phyloP scores from a whole-genome alignment of 2,888 invertebrate genomes.

The Microplitis deprimator region DNA sequence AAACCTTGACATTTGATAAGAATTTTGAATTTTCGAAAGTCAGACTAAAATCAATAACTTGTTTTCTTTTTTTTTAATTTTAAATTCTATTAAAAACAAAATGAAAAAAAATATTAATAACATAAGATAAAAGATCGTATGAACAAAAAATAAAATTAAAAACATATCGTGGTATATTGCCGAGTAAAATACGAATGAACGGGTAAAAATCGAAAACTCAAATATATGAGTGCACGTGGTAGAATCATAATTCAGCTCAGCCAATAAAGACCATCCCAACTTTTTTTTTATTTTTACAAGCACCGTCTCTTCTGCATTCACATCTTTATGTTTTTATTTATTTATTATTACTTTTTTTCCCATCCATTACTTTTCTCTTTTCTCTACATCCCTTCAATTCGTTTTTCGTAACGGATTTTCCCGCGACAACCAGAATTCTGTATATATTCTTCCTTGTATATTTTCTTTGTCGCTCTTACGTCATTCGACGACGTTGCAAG shows the following conservation, averaged over 20 bases:
- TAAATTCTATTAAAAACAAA: background rate
- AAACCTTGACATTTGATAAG: no score
- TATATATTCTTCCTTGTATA: constrained; percentile 10
- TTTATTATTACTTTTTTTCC: background rate
- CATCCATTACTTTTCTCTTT: background rate
- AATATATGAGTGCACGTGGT: constrained; percentile 11
- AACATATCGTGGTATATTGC: background rate
- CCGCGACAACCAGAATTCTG: background rate
- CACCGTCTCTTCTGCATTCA: constrained; percentile 5
- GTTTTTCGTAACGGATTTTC: constrained; percentile 20
- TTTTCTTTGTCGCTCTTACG: constrained; percentile 5
- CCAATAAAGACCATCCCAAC: constrained; percentile 15
- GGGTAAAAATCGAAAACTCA: constrained; percentile 18
- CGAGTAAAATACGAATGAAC: background rate
- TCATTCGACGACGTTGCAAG: constrained; percentile 16
- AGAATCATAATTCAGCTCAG: constrained; percentile 23
- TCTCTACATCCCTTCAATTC: background rate
- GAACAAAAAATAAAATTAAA: constrained; percentile 3
- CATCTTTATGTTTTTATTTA: background rate
- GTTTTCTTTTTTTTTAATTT: no score
- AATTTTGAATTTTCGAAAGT: no score
- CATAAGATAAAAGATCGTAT: background rate
- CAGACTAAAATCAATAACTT: no score
- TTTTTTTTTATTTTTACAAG: background rate
- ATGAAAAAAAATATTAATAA: constrained; percentile 17